Conservation (phyloP, 2,797 vertebrate genomes). For the Sylvilagus floridanus region DNA sequence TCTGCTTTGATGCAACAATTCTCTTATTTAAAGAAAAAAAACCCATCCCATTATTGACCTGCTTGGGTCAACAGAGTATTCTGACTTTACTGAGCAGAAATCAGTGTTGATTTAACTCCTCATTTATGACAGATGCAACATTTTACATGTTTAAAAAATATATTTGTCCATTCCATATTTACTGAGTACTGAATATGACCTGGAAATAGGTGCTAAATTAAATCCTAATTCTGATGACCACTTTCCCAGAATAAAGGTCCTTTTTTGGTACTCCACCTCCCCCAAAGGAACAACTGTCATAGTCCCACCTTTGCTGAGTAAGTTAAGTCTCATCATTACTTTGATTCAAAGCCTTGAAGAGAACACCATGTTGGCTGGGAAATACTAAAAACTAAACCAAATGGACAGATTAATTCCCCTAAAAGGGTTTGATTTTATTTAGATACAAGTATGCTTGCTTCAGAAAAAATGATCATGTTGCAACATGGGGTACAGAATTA, state of each 20-base stretch:
- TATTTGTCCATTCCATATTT: neutral
- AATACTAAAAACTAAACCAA: neutral
- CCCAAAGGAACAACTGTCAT: neutral
- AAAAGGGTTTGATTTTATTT: neutral
- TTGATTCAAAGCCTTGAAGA: neutral
- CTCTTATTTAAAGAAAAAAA: neutral
- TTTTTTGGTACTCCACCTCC: neutral
- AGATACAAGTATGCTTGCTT: neutral
- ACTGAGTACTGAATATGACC: neutral
- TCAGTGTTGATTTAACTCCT: neutral
- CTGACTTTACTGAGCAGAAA: conserved; percentile 19
- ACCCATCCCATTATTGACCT: neutral
- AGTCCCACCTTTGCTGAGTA: neutral
- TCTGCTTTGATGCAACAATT: neutral
- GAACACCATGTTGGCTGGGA: neutral
- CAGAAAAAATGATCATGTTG: neutral
- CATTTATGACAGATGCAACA: neutral
- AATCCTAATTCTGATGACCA: neutral
- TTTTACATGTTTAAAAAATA: neutral
- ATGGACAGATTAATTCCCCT: neutral
- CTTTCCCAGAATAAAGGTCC: neutral
- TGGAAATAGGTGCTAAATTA: neutral
- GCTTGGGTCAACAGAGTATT: neutral
- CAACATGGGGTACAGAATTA: neutral
- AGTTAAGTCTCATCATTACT: neutral